These are phyloP conservation scores for Oreocharis arfaki DNA, from an alignment of 2,113 vertebrate genomes.

Conservation along the genomic window DNA sequence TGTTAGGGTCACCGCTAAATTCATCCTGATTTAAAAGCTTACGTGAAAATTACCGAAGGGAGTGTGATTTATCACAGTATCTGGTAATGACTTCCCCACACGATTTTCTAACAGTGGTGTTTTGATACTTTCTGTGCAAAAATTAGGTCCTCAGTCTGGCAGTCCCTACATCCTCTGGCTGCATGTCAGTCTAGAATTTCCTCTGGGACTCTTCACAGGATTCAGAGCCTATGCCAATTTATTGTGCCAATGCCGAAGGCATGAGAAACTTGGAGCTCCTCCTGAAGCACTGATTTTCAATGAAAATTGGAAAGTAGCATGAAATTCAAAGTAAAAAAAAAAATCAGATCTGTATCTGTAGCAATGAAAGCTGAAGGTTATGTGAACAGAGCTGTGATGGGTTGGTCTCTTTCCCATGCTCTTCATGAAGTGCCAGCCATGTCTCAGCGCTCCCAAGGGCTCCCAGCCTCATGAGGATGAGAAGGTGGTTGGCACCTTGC, in stretches of 20 bases:
- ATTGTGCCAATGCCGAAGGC: background rate
- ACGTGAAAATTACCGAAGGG: background rate
- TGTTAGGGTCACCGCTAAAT: background rate
- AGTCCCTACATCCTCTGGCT: background rate
- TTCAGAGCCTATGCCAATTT: background rate
- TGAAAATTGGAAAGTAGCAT: background rate
- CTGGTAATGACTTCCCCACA: background rate
- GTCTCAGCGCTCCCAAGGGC: background rate
- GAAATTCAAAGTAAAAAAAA: background rate
- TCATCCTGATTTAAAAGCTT: background rate
- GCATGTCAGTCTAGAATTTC: background rate
- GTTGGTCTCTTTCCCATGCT: background rate
- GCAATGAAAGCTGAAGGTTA: background rate
- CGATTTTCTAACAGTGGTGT: accelerated
- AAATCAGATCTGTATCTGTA: background rate
- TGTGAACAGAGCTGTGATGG: background rate
- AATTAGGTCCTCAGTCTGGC: background rate
- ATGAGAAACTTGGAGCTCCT: background rate
- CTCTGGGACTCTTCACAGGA: background rate
- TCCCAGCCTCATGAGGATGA: background rate
- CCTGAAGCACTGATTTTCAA: background rate
- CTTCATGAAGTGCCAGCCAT: background rate
- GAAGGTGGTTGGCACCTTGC: accelerated
- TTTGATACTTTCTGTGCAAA: background rate
- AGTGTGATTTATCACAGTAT: background rate